Base-by-base conservation (phyloP, 1,140 invertebrate species). In the Ylistrum balloti region DNA sequence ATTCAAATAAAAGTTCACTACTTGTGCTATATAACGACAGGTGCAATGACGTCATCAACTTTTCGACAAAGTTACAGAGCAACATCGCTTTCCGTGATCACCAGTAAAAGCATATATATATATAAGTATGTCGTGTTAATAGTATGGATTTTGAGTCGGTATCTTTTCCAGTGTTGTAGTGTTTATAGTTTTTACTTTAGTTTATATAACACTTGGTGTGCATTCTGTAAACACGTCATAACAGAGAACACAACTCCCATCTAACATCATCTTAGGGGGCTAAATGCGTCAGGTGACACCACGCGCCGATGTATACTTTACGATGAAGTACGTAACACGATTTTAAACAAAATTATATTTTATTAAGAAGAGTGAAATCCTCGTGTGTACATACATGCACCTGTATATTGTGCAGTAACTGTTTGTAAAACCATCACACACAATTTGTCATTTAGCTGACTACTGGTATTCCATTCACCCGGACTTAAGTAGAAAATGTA, bases 321-420 rank as follows among this genome's bases (percentile, higher is more conserved):
- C n/a, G 56, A 74, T 74, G 22, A 74, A 74, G 56, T 74, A 74
- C 5, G 56, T 74, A 74, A 74, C 56, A 74, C 56, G 56, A 74
- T 74, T n/a, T 48, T 74, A n/a, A 74, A 74, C 56, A 74, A 74
- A 74, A 74, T 28, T 28, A 3, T 74, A 28, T 74, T 11, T 28
- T 28, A 74, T 74, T 5, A 74, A 28, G 56, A 74, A 74, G 56
- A 74, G 56, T 11, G n/a, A 74, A 74, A 74, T 74, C 56, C 56
- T 1, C 5, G 5, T 28, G n/a, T 74, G 56, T 74, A 74, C 22
- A 74, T 17, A 74, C 56, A 74, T 28, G n/a, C 56, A 74, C 56
- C 56, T 74, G 56, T 74, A 74, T 28, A 17, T 74, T 2, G 0
- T 74, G n/a, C 56, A 28, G 56, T 74, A 17, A 28, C 5, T 5